These are phyloP conservation scores for Polyodon spathula DNA, from an alignment of 2,113 vertebrate species.

Conservation along the genomic window DNA sequence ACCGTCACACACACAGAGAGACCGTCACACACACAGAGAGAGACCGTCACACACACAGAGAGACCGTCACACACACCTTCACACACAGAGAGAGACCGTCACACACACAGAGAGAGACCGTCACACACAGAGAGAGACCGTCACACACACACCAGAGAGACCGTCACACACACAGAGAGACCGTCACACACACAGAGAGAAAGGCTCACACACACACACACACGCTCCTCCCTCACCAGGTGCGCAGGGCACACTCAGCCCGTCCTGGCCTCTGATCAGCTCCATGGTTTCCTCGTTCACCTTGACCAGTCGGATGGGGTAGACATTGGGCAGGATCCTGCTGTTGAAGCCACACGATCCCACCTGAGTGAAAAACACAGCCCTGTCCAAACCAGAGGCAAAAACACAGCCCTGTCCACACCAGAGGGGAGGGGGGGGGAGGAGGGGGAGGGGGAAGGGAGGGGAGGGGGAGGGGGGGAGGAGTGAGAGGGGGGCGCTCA, in stretches of 20 bases:
- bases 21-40: neutral
- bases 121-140: too few relatives aligned
- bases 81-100: too few relatives aligned
- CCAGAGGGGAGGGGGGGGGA: too few relatives aligned
- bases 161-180: neutral
- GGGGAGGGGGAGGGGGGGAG: too few relatives aligned
- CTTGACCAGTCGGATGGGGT: slow-evolving; percentile 72
- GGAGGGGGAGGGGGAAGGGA: too few relatives aligned
- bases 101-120: neutral
- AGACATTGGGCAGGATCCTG: slow-evolving; percentile 66
- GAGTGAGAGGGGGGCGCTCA: slow-evolving; percentile 31
- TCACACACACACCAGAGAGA: too few relatives aligned
- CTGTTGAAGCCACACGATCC: slow-evolving; percentile 79
- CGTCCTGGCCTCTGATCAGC: slow-evolving; percentile 55
- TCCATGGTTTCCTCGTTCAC: slow-evolving; percentile 68
- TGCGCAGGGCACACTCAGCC: slow-evolving; percentile 68
- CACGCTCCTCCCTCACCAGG: slow-evolving; percentile 53
- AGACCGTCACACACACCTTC: too few relatives aligned
- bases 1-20: neutral
- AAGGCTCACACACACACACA: neutral
- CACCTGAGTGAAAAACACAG: slow-evolving; percentile 46
- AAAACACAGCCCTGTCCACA: neutral
- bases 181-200: neutral
- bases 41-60: too few relatives aligned
- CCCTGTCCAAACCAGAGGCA: neutral